phyloP scores from a whole-genome alignment of 2,113 vertebrate species.

The Platycercus adscitus region DNA sequence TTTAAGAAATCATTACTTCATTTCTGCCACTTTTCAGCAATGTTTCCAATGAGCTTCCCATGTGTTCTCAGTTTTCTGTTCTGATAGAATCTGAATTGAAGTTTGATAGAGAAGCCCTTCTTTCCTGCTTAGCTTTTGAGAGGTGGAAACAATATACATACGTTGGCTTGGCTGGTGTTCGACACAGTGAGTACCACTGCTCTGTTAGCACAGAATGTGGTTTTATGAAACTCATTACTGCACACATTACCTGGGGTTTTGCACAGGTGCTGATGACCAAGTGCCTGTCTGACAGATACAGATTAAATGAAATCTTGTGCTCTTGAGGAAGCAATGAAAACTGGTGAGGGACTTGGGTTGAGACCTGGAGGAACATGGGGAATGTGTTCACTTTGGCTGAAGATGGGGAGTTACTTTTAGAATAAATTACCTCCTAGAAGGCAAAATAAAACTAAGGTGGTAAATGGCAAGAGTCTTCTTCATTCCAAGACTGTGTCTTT shows the following conservation, averaged over 20 bases:
- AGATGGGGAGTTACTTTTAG: background rate
- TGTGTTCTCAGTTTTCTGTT: background rate
- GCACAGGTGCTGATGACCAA: background rate
- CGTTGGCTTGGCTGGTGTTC: background rate
- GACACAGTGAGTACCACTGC: background rate
- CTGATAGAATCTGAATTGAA: background rate
- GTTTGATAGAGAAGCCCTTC: background rate
- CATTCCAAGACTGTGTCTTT: background rate
- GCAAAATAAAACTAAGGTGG: background rate
- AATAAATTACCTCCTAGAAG: background rate
- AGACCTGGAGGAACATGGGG: background rate
- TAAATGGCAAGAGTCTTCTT: background rate
- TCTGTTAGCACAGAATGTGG: background rate
- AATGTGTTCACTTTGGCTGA: background rate
- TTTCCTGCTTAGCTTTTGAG: background rate
- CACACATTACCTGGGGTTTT: background rate
- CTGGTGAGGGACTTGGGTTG: background rate
- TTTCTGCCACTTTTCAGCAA: background rate
- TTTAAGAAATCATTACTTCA: background rate
- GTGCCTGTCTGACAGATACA: background rate
- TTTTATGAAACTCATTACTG: too few species aligned
- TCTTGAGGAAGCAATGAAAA: background rate
- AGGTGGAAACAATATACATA: background rate
- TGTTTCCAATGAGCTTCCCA: background rate
- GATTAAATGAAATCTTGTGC: background rate